Base-by-base conservation (phyloP, 1,140 invertebrate genomes). In the Probaryconus sp. region DNA sequence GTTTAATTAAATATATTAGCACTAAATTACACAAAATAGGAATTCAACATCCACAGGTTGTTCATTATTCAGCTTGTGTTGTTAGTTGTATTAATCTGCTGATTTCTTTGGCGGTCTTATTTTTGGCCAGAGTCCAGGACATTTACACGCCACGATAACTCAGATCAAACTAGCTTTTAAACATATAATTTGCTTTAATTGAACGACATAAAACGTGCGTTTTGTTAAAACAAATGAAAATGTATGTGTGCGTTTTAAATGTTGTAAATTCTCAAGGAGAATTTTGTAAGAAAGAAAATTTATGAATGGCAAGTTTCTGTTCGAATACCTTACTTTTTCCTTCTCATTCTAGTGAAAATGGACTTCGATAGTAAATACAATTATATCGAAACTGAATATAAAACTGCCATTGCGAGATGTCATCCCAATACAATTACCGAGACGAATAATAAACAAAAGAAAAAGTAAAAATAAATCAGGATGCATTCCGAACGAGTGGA, bases 21-120 rank as follows among this genome's bases (percentile, higher is more conserved):
- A n/a, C n/a, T n/a, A n/a, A n/a, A n/a, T n/a, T n/a, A n/a, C n/a
- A n/a, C n/a, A n/a, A n/a, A n/a, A n/a, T n/a, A n/a, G n/a, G 50
- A 65, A 60, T 77, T 68, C 77, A 80, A 79, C 70, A 81, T 81
- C 83, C 79, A 84, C 81, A 84, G 81, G 83, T 83, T 82, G 81
- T 78, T 81, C 80, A 79, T 81, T 81, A 76, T 79, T 76, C 65
- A 73, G 51, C 33, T 61, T 67, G 72, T 61, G 76, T 55, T 79
- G 60, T 80, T 67, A 48, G 56, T 18, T 37, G 60, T 78, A 82
- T 75, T 77, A 83, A 81, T 71, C 71, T 78, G 73, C 76, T 80
- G 68, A 83, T 83, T 83, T 83, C 73, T 77, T 83, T 81, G 79
- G 9, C 48, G 48, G 70, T 67, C 55, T 69, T 40, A 58, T 42